Percentiles rank a stretch among this genome's conserved stretches.
These are phyloP conservation scores for Ctenosaura bakeri DNA, from an alignment of 2,797 vertebrate genomes.

Conservation along the genomic window DNA sequence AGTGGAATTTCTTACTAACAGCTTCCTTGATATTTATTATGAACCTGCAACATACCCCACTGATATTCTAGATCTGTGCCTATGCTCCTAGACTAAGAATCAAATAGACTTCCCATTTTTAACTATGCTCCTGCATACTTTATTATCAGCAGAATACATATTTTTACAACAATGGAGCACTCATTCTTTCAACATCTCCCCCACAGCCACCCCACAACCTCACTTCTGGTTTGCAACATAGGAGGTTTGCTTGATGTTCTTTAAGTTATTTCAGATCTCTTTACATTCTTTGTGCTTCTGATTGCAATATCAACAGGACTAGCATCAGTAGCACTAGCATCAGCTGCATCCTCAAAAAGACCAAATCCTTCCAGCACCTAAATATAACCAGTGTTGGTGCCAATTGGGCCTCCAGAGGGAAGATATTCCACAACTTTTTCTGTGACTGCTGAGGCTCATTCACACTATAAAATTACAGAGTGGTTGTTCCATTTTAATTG, in stretches of 20 bases:
- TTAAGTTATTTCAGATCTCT: neutral
- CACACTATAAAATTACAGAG: too few species aligned
- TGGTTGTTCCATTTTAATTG: too few species aligned
- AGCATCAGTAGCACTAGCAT: neutral
- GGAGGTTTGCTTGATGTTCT: neutral
- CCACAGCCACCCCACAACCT: neutral
- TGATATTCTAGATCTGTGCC: neutral
- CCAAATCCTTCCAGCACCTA: too few species aligned
- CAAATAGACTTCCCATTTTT: neutral
- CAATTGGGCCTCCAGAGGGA: too few species aligned
- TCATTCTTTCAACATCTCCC: too few species aligned
- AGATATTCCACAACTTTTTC: too few species aligned
- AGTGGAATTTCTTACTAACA: neutral
- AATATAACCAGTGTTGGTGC: too few species aligned
- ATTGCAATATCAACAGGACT: neutral
- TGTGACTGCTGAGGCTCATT: too few species aligned
- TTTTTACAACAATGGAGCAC: too few species aligned
- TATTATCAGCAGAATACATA: too few species aligned
- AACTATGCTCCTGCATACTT: neutral
- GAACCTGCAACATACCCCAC: neutral
- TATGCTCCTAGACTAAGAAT: neutral
- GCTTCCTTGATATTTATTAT: neutral
- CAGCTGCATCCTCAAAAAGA: too few species aligned
- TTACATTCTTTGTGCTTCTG: neutral
- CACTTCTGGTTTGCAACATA: neutral